Percentiles rank a stretch among this genome's conserved stretches.
These are phyloP conservation scores for Oryzaephilus surinamensis DNA, from an alignment of 1,140 invertebrate species.

Conservation along the genomic window DNA sequence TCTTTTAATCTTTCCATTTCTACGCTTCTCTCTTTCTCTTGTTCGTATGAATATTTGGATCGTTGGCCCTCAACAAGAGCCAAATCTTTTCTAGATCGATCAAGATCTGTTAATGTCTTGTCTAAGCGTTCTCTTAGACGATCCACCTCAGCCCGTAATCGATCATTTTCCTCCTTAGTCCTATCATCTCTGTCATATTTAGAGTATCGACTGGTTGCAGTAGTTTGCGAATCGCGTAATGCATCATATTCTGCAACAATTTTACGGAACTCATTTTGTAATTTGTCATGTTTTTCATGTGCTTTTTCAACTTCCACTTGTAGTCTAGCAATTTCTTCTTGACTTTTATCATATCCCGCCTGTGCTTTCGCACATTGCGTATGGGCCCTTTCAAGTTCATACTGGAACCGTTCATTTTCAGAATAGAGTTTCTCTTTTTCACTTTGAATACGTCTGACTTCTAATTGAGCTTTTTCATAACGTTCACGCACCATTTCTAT, in stretches of 20 bases:
- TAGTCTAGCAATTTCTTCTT: conserved; percentile 76
- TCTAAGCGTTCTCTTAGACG: conserved; percentile 71
- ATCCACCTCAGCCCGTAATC: conserved; percentile 72
- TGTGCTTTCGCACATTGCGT: conserved; percentile 73
- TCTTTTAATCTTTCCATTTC: conserved; percentile 52
- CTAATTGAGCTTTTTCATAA: conserved; percentile 79
- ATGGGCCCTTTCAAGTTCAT: conserved; percentile 74
- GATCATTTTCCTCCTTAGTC: conserved; percentile 67
- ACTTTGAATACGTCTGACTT: conserved; percentile 65
- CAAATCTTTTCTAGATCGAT: conserved; percentile 61
- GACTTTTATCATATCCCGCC: conserved; percentile 72
- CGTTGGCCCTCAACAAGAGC: conserved; percentile 63
- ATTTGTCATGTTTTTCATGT: conserved; percentile 80
- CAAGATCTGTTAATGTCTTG: conserved; percentile 66
- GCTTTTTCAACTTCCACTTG: conserved; percentile 83
- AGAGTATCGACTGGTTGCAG: conserved; percentile 55
- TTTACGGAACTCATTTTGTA: conserved; percentile 69
- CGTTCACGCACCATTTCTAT: conserved; percentile 79
- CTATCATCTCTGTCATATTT: conserved; percentile 68
- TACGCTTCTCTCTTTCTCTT: conserved; percentile 65
- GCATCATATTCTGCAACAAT: conserved; percentile 67
- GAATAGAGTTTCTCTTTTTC: conserved; percentile 78
- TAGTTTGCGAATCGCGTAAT: conserved; percentile 44
- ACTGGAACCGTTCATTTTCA: conserved; percentile 73
- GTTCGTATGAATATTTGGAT: conserved; percentile 81